Base-by-base conservation (phyloP, 1,140 invertebrate species). In the Dufourea novaeangliae region DNA sequence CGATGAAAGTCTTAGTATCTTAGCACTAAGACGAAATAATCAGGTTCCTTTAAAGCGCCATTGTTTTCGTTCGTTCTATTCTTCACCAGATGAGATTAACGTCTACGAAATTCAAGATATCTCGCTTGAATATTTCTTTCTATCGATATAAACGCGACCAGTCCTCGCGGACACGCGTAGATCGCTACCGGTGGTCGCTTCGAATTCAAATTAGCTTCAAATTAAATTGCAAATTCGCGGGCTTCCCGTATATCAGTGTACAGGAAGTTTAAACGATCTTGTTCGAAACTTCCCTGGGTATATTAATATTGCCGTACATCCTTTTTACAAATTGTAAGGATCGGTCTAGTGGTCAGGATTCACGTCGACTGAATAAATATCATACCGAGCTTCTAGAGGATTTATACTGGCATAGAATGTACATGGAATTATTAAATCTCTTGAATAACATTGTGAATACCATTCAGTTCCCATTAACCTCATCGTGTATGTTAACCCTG, bases 211-310 rank as follows among this genome's bases (percentile, higher is more conserved):
- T 56, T n/a, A 74, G 71, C 32, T 2, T 3, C n/a, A 39, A 54
- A 74, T 74, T 74, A 74, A 74, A 74, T 74, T 74, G 61, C 61
- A 74, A 66, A 74, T 74, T 54, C 56, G 25, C 3, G 34, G 22
- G 14, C 54, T 44, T 6, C 46, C n/a, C 29, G 56, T 11, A 22
- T 56, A 66, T 54, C 11, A 25, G 32, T 12, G 29, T 14, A 14
- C 12, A 44, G 7, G 14, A 41, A 54, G 32, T 64, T 66, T 74
- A 20, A 74, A 63, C 44, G 50, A 39, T 14, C 20, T 10, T 14
- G n/a, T 6, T 14, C 14, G 41, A 61, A 17, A 1, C 27, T 32
- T 5, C 14, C 5, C 5, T 12, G 54, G 27, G n/a, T n/a, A n/a
- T 56, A 44, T 66, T 66, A 41, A 56, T 32, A 66, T 20, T 27